A percentile compares a stretch with the other conserved stretches of the same genome.
phyloP scores from a whole-genome alignment of 2,113 vertebrate species.

The Epinephelus cyanopodus region DNA sequence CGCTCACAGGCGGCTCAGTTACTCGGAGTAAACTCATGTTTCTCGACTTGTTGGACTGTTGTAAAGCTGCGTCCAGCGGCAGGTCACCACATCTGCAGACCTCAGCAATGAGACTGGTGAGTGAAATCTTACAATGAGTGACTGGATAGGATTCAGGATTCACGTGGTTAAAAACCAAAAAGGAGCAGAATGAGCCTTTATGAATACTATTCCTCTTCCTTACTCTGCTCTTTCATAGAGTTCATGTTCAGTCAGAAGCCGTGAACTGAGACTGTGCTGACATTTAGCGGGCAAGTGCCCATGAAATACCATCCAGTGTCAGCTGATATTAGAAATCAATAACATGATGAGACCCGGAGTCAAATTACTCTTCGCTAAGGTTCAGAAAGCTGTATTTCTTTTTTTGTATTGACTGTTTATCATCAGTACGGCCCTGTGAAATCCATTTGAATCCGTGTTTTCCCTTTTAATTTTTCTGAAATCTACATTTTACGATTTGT shows the following conservation, averaged over 20 bases:
- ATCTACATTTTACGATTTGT: too few species aligned
- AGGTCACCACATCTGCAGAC: background rate
- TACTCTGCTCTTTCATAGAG: background rate
- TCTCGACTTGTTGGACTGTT: background rate
- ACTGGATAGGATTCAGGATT: background rate
- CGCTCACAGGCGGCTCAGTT: too few species aligned
- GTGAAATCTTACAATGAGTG: background rate
- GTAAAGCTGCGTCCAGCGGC: background rate
- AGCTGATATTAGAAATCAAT: slow-evolving; percentile 49
- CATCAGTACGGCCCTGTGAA: background rate
- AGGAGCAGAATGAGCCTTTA: background rate
- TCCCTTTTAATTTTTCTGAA: background rate
- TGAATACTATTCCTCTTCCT: background rate
- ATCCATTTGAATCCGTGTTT: background rate
- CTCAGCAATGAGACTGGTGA: background rate
- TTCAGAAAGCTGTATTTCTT: background rate
- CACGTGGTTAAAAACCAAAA: background rate
- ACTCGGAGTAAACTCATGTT: background rate
- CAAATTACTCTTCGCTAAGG: background rate
- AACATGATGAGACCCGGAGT: slow-evolving; percentile 29
- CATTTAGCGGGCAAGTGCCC: slow-evolving; percentile 38
- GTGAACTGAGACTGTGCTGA: slow-evolving; percentile 34
- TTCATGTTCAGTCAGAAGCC: slow-evolving; percentile 16
- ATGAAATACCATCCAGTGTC: slow-evolving; percentile 41
- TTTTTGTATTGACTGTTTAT: too few species aligned